These are phyloP conservation scores for Drosophila carrolli DNA, from an alignment of 1,140 invertebrate genomes.

Conservation along the genomic window DNA sequence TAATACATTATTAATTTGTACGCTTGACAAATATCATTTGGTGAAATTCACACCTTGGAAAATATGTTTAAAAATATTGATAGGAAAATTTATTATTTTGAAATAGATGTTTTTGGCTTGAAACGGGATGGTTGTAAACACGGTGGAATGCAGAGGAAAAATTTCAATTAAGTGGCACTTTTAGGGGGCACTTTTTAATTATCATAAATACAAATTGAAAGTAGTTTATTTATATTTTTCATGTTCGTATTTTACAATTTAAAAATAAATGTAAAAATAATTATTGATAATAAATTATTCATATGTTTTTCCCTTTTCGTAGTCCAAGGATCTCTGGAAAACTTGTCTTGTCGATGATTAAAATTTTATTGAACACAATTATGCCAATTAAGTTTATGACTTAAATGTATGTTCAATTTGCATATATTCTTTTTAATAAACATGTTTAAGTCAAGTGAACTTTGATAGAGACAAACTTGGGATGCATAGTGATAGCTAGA, in stretches of 20 bases:
- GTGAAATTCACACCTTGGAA: constrained; percentile 14
- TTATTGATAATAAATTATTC: background rate
- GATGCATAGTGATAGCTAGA: background rate
- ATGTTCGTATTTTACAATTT: background rate
- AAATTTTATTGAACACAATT: background rate
- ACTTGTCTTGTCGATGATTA: background rate
- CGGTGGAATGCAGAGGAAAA: too few species aligned
- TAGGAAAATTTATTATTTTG: background rate
- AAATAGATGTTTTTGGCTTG: background rate
- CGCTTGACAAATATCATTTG: constrained; percentile 37
- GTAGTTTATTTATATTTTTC: background rate
- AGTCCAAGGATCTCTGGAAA: too few species aligned
- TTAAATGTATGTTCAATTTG: background rate
- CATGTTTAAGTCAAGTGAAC: background rate
- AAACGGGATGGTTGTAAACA: background rate
- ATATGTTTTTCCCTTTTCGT: background rate
- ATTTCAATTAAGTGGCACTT: too few species aligned
- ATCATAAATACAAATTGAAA: too few species aligned
- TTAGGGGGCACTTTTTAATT: too few species aligned
- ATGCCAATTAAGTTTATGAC: background rate
- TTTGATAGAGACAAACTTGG: background rate
- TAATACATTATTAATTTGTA: constrained; percentile 24
- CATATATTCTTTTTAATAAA: background rate
- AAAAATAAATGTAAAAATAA: too few species aligned
- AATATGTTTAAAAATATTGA: background rate